A percentile compares a stretch with the other conserved stretches of the same genome.
phyloP scores from a whole-genome alignment of 1,140 invertebrate genomes.

The Zaprionus camerounensis region DNA sequence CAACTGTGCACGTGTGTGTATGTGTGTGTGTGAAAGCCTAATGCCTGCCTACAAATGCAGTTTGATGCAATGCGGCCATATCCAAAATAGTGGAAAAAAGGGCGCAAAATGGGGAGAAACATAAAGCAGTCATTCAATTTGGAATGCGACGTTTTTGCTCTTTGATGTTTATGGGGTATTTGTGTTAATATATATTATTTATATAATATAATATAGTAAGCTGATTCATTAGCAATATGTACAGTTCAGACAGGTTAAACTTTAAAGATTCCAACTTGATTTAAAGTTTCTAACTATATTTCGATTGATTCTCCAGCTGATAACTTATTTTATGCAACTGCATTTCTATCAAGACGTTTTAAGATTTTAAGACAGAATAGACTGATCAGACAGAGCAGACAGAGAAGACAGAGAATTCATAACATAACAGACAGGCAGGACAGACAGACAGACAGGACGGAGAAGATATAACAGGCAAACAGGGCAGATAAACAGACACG shows the following conservation, averaged over 20 bases:
- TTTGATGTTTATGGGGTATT: background rate
- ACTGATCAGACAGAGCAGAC: no score
- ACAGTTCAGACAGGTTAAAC: background rate
- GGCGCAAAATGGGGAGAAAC: conserved; percentile 23
- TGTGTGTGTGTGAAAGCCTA: conserved; percentile 12
- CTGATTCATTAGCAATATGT: background rate
- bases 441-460: no score
- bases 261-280: background rate
- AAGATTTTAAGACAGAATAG: no score
- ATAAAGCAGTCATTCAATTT: conserved; percentile 29
- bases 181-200: no score
- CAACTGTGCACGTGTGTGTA: conserved; percentile 1
- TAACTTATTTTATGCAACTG: no score
- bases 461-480: no score
- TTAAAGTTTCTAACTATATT: background rate
- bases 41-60: conserved; percentile 9
- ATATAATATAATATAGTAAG: background rate
- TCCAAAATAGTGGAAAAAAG: background rate
- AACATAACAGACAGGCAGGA: no score
- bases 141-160: background rate
- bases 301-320: no score
- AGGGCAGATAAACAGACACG: no score
- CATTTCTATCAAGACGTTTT: no score
- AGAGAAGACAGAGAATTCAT: no score
- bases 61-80: conserved; percentile 25